Base-by-base conservation (phyloP, 2,888 invertebrate genomes). In the Octodonta nipae region DNA sequence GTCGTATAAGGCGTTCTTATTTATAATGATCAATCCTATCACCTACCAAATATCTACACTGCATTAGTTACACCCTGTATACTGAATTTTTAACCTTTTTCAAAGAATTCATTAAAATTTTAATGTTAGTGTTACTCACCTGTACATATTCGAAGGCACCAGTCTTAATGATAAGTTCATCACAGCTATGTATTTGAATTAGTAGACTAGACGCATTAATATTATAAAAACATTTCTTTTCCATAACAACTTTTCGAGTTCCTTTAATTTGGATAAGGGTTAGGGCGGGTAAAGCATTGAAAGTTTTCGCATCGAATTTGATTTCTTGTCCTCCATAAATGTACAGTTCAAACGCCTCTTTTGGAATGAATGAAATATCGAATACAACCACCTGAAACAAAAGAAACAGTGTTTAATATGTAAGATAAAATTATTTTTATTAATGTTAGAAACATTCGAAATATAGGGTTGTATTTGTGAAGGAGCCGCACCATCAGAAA, bases 71-170 rank as follows among this genome's bases (percentile, higher is more conserved):
- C n/a, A n/a, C n/a, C n/a, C n/a, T n/a, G n/a, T n/a, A n/a, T n/a
- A n/a, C n/a, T n/a, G n/a, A n/a, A n/a, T n/a, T n/a, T n/a, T n/a
- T n/a, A n/a, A n/a, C n/a, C n/a, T n/a, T n/a, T n/a, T n/a, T n/a
- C n/a, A n/a, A n/a, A n/a, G n/a, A n/a, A n/a, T n/a, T n/a, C n/a
- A n/a, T n/a, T n/a, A n/a, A n/a, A n/a, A n/a, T n/a, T n/a, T n/a
- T n/a, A n/a, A n/a, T n/a, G n/a, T n/a, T n/a, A n/a, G n/a, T n/a
- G n/a, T n/a, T 25, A 37, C 49, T 46, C 42, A 62, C 73, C 58
- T 68, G 67, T 35, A 73, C 67, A 39, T 70, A 71, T 46, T 65
- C 66, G 52, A 79, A 79, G 13, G 78, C 69, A 39, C 65, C 67
- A 41, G 70, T 70, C 55, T 77, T 76, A 34, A 80, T 63, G 10